phyloP scores from a whole-genome alignment of 2,797 vertebrate genomes.

The Uromys caudimaculatus region DNA sequence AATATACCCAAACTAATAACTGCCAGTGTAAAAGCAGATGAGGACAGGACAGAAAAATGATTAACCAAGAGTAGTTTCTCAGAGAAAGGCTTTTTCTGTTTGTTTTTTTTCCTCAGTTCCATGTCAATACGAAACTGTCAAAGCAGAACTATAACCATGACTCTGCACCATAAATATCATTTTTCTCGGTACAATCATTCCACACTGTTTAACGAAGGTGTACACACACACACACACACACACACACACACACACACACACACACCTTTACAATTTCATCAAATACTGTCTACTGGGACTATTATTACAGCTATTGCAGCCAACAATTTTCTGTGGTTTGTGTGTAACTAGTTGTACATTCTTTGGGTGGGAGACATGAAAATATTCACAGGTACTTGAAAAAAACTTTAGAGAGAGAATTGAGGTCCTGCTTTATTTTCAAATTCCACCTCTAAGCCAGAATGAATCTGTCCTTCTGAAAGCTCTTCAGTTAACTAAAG shows the following conservation, averaged over 20 bases:
- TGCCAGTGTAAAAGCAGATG: constrained; percentile 20
- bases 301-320: constrained; percentile 69
- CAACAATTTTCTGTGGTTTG: constrained; percentile 73
- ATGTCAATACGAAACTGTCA: constrained; percentile 62
- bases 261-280: constrained; percentile 55
- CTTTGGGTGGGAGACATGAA: constrained; percentile 38
- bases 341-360: constrained; percentile 29
- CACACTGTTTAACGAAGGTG: constrained; percentile 62
- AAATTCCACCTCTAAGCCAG: constrained; percentile 59
- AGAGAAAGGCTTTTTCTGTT: constrained; percentile 45
- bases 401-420: constrained; percentile 65
- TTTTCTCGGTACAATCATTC: constrained; percentile 65
- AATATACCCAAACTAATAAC: constrained; percentile 46
- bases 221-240: neutral
- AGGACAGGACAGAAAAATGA: neutral
- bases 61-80: constrained; percentile 20
- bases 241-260: neutral
- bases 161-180: constrained; percentile 57
- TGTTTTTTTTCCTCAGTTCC: constrained; percentile 32
- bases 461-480: constrained; percentile 55
- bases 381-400: constrained; percentile 61
- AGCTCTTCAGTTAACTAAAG: constrained; percentile 61
- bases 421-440: constrained; percentile 56
- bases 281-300: constrained; percentile 64
- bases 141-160: constrained; percentile 7